Conservation (phyloP, 2,797 vertebrate genomes). For the Anabacerthia variegaticeps region DNA sequence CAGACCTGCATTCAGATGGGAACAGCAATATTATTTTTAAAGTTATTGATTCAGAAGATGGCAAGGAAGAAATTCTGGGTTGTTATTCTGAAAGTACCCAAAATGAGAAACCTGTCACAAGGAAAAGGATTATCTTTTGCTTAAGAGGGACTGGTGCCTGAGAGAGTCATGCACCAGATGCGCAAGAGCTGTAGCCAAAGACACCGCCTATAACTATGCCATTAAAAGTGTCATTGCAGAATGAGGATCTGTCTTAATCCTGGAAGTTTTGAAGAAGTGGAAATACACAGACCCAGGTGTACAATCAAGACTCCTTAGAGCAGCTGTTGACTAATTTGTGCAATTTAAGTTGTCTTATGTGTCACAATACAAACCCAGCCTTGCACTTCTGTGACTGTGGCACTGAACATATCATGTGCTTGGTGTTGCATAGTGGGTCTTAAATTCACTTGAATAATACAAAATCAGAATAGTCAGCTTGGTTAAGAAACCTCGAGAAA, state of each 20-base stretch:
- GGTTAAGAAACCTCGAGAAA: not conserved
- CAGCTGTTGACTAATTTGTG: slow-evolving; percentile 56
- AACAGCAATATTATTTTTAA: slow-evolving; percentile 62
- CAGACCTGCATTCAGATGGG: slow-evolving; percentile 20
- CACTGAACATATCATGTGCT: not conserved
- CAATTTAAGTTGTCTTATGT: slow-evolving; percentile 43
- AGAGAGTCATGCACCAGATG: not conserved
- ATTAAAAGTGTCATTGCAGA: slow-evolving; percentile 2
- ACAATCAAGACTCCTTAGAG: slow-evolving; percentile 48
- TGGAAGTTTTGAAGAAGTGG: slow-evolving; percentile 15
- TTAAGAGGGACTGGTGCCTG: not conserved
- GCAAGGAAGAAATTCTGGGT: slow-evolving; percentile 50
- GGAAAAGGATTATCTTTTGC: slow-evolving; percentile 25
- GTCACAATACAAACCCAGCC: slow-evolving; percentile 1
- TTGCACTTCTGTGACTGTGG: not conserved
- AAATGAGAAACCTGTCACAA: slow-evolving; percentile 61
- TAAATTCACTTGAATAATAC: not conserved
- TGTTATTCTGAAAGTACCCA: slow-evolving; percentile 28
- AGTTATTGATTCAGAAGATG: slow-evolving; percentile 66
- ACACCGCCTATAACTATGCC: not conserved
- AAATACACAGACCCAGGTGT: slow-evolving; percentile 25
- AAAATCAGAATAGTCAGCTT: not conserved
- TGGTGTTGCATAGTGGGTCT: not conserved
- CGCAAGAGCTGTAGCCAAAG: not conserved
- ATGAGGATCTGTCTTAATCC: not conserved